Base-by-base conservation (phyloP, 2,797 vertebrate genomes). In the Ctenochaetus hawaiiensis region DNA sequence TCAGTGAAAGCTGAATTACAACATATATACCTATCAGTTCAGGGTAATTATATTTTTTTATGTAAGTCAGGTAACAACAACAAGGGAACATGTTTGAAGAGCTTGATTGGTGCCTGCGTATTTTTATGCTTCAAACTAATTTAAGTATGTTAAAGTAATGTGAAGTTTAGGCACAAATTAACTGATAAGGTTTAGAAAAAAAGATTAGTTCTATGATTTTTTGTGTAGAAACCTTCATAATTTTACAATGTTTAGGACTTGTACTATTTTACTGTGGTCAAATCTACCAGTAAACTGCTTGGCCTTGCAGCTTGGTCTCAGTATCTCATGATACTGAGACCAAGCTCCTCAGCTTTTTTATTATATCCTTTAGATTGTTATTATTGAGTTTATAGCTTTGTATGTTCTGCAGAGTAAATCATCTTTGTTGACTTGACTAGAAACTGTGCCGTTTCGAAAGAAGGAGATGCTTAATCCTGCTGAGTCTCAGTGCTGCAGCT, bases 391-490 rank as follows among this genome's bases (percentile, higher is more conserved):
- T 39, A 54, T 60, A 14, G 37, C 4, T 22, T 54, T 23, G 8
- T 37, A 13, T 63, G 13, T 66, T 63, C 12, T 54, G 20, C 49
- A 56, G 20, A 62, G n/a, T 63, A 65, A 67, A 66, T 71, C 10
- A 62, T 17, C 9, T 34, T 13, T 75, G n/a, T 6, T 34, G 6
- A 70, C 13, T 45, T 0, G 0, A 51, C 23, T 8, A 20, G n/a
- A 58, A 52, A 53, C 18, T 41, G 39, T 44, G 30, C 2, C 0
- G 39, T 5, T n/a, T 52, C 11, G 67, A 64, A 72, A 57, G 2
- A 26, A 59, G 45, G 8, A 48, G 44, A 53, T 17, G 54, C 12
- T 67, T 13, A 22, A 44, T 39, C 41, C n/a, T 22, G 13, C 23
- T 30, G 26, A 62, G 48, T 22, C 6, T 45, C 26, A 49, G 47